Percentiles rank a stretch among this genome's conserved stretches.
Conservation (phyloP, 64 coral and sea anemone species). For the Stichodactyla mertensii region DNA sequence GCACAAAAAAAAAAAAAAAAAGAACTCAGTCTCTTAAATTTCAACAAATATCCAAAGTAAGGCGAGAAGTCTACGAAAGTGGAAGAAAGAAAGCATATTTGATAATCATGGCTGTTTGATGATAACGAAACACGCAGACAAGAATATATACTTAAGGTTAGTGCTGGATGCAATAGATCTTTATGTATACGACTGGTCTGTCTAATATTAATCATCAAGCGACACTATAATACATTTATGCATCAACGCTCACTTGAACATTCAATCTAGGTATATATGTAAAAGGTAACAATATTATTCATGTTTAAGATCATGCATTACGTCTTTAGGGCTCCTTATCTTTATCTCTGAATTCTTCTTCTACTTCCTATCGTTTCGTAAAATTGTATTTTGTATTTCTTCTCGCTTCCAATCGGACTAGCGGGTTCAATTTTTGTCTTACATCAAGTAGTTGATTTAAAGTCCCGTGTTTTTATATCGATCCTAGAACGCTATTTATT, state of each 20-base stretch:
- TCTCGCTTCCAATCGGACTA: not conserved
- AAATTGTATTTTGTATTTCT: too few relatives aligned
- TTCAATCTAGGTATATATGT: not conserved
- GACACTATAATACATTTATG: not conserved
- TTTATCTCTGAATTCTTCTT: too few relatives aligned
- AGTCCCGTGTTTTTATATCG: not conserved
- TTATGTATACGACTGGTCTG: not conserved
- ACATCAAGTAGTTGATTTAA: not conserved
- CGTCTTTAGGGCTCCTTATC: too few relatives aligned
- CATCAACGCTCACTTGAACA: not conserved
- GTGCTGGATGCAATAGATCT: not conserved
- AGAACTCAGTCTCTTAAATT: not conserved
- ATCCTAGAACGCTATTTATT: not conserved
- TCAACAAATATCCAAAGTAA: not conserved
- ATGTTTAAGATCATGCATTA: too few relatives aligned
- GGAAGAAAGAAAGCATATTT: not conserved
- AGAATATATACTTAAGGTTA: not conserved
- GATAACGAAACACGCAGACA: not conserved
- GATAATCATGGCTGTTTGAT: not conserved
- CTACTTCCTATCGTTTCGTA: too few relatives aligned
- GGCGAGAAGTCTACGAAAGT: not conserved
- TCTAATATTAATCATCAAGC: not conserved
- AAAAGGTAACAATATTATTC: too few relatives aligned
- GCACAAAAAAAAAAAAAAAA: not conserved
- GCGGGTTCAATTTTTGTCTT: not conserved